phyloP scores from a whole-genome alignment of 2,113 vertebrate species.

The Gymnorhina tibicen region DNA sequence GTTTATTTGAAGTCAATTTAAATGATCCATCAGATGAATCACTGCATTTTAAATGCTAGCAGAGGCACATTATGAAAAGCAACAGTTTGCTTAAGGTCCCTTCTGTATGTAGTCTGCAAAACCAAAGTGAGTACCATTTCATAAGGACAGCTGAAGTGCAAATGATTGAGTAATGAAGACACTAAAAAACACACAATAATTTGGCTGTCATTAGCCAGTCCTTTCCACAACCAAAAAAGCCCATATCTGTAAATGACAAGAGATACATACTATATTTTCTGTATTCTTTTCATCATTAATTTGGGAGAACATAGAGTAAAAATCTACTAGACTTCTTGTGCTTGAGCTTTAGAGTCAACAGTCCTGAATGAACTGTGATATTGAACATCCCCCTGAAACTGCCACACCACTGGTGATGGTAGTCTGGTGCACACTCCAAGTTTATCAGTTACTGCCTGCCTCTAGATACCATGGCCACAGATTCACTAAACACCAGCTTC shows the following conservation, averaged over 20 bases:
- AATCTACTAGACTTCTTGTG: not conserved
- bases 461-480: not conserved
- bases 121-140: not conserved
- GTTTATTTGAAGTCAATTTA: not conserved
- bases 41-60: not conserved
- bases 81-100: not conserved
- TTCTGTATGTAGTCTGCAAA: not conserved
- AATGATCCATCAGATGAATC: constrained; percentile 4
- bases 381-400: accelerated
- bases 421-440: not conserved
- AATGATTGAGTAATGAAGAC: not conserved
- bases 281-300: not conserved
- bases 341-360: not conserved
- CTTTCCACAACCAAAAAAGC: not conserved
- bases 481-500: not conserved
- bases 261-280: not conserved
- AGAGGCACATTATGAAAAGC: not conserved
- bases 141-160: not conserved
- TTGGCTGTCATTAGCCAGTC: not conserved
- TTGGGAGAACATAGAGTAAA: not conserved
- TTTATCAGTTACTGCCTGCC: not conserved
- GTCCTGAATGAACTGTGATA: not conserved
- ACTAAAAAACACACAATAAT: not conserved
- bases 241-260: not conserved
- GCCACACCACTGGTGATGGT: not conserved